Conservation (phyloP, 1,140 invertebrate genomes). For the Achatina immaculata region DNA sequence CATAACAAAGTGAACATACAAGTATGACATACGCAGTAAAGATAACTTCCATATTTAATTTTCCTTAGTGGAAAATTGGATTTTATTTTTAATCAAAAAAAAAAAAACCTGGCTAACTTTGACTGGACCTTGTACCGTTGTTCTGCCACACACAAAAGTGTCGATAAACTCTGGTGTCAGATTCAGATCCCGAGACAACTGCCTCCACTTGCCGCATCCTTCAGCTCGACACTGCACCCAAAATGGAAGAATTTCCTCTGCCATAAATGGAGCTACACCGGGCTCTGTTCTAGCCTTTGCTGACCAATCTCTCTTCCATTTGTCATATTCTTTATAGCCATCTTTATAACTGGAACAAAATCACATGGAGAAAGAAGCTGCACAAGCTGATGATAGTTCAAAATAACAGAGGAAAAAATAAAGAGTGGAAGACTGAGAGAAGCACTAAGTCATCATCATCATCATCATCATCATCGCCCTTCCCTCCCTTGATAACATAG, state of each 20-base stretch:
- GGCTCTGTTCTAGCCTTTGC: constrained; percentile 62
- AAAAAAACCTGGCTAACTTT: not conserved
- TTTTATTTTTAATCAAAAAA: constrained; percentile 52
- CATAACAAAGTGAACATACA: too few relatives aligned
- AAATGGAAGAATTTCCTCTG: constrained; percentile 68
- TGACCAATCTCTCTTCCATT: constrained; percentile 70
- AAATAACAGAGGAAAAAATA: not conserved
- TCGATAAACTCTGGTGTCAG: constrained; percentile 58
- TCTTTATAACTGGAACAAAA: constrained; percentile 62
- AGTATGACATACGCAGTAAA: too few relatives aligned
- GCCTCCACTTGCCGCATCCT: constrained; percentile 68
- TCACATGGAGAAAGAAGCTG: not conserved
- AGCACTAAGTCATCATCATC: too few relatives aligned
- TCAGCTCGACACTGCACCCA: constrained; percentile 66
- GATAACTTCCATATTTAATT: too few relatives aligned
- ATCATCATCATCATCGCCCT: too few relatives aligned
- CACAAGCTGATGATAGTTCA: not conserved
- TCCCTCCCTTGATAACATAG: too few relatives aligned
- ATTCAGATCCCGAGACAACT: constrained; percentile 51
- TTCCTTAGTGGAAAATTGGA: too few relatives aligned
- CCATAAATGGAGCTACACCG: constrained; percentile 47
- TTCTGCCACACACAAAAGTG: constrained; percentile 63
- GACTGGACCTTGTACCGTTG: not conserved
- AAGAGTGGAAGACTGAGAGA: too few relatives aligned
- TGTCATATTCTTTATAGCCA: constrained; percentile 62